Percentiles rank a stretch among this genome's conserved stretches.
Evolutionary conservation across 2,888 invertebrate genomes (phyloP).

Genomic region (Coremacera marginata): DNA sequence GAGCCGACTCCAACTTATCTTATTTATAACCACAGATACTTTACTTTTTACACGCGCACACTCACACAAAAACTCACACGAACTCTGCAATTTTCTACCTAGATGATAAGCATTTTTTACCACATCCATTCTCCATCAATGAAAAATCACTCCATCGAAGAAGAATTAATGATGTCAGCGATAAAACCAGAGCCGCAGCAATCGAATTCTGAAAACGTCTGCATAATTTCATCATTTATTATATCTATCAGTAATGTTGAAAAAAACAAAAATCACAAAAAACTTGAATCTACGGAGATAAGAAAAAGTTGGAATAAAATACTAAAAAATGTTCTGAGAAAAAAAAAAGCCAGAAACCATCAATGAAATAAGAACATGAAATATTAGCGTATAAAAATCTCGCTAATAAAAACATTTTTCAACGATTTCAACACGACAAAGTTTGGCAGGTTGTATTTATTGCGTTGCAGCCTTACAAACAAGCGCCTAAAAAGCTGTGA

Average conservation of each 20-base stretch:
- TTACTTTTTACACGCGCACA: no score
- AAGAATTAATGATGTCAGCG: conserved; percentile 38
- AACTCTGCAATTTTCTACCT: no score
- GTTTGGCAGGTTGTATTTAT: background rate
- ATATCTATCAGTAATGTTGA: conserved; percentile 39
- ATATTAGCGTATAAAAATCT: conserved; percentile 50
- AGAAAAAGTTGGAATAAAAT: background rate
- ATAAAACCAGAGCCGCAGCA: background rate
- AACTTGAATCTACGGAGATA: background rate
- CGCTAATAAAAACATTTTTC: conserved; percentile 50
- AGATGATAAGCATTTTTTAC: conserved; percentile 8
- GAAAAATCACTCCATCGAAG: conserved; percentile 34
- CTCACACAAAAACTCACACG: no score
- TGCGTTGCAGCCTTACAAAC: background rate
- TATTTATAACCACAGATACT: background rate
- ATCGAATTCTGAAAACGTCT: conserved; percentile 17
- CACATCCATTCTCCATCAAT: background rate
- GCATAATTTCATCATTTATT: conserved; percentile 43
- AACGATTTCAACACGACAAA: conserved; percentile 5
- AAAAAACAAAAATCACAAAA: background rate
- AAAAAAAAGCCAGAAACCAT: background rate
- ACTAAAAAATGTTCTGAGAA: background rate
- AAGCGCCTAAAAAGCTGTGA: conserved; percentile 14
- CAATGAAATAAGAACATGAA: conserved; percentile 41
- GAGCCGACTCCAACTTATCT: background rate